Percentiles rank a stretch among this genome's conserved stretches.
Conservation (phyloP, 2,113 vertebrate genomes). For the Alexandromys fortis region DNA sequence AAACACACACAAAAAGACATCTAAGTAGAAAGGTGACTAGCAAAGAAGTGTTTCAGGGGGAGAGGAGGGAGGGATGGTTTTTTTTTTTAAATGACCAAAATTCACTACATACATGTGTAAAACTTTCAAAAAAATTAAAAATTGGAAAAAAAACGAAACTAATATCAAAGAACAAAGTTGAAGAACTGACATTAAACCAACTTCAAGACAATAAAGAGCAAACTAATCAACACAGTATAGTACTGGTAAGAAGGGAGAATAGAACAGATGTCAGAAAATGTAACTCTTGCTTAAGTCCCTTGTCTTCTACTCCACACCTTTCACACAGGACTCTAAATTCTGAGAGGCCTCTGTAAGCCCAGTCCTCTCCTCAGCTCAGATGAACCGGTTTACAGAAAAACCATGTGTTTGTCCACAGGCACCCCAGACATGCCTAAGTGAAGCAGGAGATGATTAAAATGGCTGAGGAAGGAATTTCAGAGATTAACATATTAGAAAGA, state of each 20-base stretch:
- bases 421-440: neutral
- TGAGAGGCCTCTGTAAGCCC: neutral
- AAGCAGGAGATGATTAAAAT: neutral
- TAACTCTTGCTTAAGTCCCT: neutral
- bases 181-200: neutral
- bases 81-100: neutral
- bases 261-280: too few species aligned
- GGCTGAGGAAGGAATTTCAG: neutral
- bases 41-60: neutral
- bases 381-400: neutral
- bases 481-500: neutral
- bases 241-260: neutral
- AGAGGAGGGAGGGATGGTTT: too few species aligned
- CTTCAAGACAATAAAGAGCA: neutral
- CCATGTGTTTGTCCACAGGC: neutral
- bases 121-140: neutral
- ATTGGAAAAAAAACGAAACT: neutral
- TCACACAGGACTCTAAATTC: neutral
- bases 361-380: neutral
- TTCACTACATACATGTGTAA: neutral
- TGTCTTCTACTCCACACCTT: neutral
- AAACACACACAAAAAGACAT: neutral
- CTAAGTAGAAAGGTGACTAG: neutral
- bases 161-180: neutral
- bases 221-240: neutral